phyloP scores from a whole-genome alignment of 2,888 invertebrate genomes.

The Odiellus spinosus region DNA sequence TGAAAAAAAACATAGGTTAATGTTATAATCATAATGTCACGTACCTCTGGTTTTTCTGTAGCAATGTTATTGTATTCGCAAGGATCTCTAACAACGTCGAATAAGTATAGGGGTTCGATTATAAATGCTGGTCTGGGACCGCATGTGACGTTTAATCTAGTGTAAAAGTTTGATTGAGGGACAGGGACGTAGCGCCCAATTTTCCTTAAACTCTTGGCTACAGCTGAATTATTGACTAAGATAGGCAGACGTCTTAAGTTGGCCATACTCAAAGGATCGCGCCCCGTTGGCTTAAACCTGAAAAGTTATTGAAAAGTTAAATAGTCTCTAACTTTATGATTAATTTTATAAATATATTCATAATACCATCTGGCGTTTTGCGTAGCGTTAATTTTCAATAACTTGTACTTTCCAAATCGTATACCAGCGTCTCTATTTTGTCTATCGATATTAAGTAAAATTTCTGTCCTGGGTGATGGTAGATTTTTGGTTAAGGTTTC shows the following conservation, averaged over 20 bases:
- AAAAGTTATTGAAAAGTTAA: too few species aligned
- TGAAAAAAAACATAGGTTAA: too few species aligned
- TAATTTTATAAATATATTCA: too few species aligned
- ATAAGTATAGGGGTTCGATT: constrained; percentile 49
- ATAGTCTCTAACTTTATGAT: too few species aligned
- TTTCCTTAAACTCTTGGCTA: too few species aligned
- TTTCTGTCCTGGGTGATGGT: constrained; percentile 42
- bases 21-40: too few species aligned
- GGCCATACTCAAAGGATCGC: too few species aligned
- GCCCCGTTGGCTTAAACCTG: too few species aligned
- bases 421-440: constrained; percentile 15
- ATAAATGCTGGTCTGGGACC: constrained; percentile 12
- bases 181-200: too few species aligned
- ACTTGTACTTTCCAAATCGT: constrained; percentile 13
- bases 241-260: too few species aligned
- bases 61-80: constrained; percentile 43
- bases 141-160: constrained; percentile 4
- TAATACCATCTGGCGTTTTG: background rate
- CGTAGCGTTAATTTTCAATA: constrained; percentile 12
- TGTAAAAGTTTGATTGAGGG: too few species aligned
- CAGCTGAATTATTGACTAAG: too few species aligned
- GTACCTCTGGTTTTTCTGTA: constrained; percentile 6
- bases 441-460: constrained; percentile 18
- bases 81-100: constrained; percentile 63
- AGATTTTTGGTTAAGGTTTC: constrained; percentile 29